A percentile compares a stretch with the other conserved stretches of the same genome.
Evolutionary conservation across 2,113 vertebrate species (phyloP).

Genomic region (Plecotus auritus): DNA sequence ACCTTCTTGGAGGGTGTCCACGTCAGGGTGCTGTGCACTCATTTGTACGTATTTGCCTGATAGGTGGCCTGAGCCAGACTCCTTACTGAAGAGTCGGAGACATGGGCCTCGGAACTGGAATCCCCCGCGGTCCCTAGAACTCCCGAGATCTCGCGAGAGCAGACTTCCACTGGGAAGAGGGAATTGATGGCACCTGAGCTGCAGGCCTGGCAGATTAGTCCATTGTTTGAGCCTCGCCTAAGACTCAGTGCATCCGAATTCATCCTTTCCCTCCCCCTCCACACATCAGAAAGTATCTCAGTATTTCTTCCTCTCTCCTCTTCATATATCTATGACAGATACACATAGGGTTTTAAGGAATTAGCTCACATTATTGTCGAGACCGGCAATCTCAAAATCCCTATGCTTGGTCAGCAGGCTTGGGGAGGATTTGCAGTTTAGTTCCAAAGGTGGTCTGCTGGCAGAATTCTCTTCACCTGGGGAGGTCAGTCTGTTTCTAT

Average conservation of each 20-base stretch:
- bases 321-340: not conserved
- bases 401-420: not conserved
- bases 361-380: not conserved
- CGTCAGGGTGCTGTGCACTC: not conserved
- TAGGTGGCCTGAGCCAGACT: too few species aligned
- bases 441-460: not conserved
- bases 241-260: not conserved
- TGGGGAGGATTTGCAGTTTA: not conserved
- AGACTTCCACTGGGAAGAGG: not conserved
- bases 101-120: not conserved
- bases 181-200: not conserved
- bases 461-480: not conserved
- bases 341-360: not conserved
- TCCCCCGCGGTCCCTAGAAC: accelerated
- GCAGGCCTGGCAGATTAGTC: accelerated
- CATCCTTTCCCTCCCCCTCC: not conserved
- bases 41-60: not conserved
- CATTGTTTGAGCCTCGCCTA: accelerated
- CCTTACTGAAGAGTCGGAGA: not conserved
- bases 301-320: not conserved
- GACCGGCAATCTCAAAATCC: not conserved
- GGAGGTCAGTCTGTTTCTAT: not conserved
- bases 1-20: not conserved
- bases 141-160: not conserved
- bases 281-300: not conserved